Base-by-base conservation (phyloP, 2,888 invertebrate species). In the Crioceris asparagi region DNA sequence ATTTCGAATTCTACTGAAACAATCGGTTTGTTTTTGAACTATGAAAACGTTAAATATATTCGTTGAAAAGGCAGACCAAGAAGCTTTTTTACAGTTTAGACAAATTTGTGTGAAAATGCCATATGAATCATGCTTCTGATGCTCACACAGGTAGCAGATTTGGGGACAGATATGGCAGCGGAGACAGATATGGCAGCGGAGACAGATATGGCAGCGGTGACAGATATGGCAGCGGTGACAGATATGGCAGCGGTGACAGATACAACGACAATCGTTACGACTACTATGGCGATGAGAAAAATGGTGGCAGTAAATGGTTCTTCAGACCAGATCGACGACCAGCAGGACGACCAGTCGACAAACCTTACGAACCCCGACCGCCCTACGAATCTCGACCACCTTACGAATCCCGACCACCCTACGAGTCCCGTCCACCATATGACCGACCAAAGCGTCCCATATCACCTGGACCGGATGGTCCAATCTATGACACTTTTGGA, bases 401-500 rank as follows among this genome's bases (percentile, higher is more conserved):
- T 19, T 2, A 32, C 14, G 43, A 26, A 25, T 41, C 35, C 23
- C 31, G 29, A 15, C 38, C 36, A 36, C 54, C 53, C 17, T 23
- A 42, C 41, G 40, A 39, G 18, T 30, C 50, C 33, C 40, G 52
- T 25, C 55, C 54, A 14, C 48, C 49, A 3, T 49, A 50, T 14
- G 35, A 36, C 8, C 38, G 39, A 21, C 48, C 47, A 10, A 15
- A 23, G 3, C 48, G 60, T 32, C 61, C 60, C 1, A 46, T 57
- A 39, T 61, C 61, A 1, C 62, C 62, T 4, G 62, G 62, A 4
- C 64, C 64, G 2, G 64, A 64, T 40, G 65, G 65, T 2, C 62
- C 63, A 2, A 62, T 63, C 32, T 62, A 65, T 32, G 68, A 64
- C 14, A 64, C 58, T 17, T 61, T 58, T 18, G 55, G 55, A 7